Conservation (phyloP, 2,888 invertebrate genomes). For the Oscheius sp. region DNA sequence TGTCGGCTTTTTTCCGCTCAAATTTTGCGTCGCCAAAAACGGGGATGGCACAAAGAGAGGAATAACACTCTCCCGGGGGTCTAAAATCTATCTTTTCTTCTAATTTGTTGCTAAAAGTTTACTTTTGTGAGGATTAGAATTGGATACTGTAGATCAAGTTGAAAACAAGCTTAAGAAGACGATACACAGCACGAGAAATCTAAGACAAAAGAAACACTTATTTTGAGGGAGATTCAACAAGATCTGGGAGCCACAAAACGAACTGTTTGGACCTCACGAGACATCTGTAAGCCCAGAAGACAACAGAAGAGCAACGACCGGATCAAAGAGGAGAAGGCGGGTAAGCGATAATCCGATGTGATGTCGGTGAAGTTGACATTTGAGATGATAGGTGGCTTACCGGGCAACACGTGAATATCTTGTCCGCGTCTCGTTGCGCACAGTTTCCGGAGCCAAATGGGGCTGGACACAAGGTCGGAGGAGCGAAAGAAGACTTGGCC, state of each 20-base stretch:
- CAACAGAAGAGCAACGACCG: constrained; percentile 17
- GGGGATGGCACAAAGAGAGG: too few relatives aligned
- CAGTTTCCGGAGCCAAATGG: background rate
- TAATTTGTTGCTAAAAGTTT: too few relatives aligned
- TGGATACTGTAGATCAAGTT: too few relatives aligned
- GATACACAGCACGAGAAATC: too few relatives aligned
- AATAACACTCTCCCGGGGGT: too few relatives aligned
- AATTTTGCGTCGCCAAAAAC: background rate
- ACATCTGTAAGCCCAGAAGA: background rate
- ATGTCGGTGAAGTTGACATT: too few relatives aligned
- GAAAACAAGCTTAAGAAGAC: too few relatives aligned
- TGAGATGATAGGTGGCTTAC: background rate
- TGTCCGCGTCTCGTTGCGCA: background rate
- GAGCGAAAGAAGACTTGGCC: too few relatives aligned
- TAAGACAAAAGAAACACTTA: background rate
- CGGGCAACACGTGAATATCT: constrained; percentile 11
- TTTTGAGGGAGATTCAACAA: background rate
- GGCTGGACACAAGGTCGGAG: background rate
- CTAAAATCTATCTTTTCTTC: too few relatives aligned
- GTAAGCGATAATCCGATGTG: background rate
- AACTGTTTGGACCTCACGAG: background rate
- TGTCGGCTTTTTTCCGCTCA: background rate
- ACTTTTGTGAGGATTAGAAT: too few relatives aligned
- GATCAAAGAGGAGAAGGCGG: too few relatives aligned
- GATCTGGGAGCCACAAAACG: background rate